Evolutionary conservation across 2,113 vertebrate species (phyloP), one percentile per base, ranked within the genome.

Genomic region (Bos taurus): DNA sequence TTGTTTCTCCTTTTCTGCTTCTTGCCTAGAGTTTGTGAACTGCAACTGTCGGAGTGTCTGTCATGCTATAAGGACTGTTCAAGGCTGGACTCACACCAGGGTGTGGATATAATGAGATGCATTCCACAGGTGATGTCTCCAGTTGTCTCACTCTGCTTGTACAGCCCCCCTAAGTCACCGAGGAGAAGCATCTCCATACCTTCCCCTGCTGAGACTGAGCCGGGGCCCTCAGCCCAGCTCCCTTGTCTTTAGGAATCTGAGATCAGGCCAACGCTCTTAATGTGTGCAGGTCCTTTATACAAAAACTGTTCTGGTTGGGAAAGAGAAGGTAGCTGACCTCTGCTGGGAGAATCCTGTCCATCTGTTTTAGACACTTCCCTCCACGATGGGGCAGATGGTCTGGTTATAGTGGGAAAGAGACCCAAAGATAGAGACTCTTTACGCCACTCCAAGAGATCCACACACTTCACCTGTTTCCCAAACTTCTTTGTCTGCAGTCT

Each of bases 121-220:
- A 62, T 46, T 78, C 46, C 48, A 48, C 2, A 21, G 3, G 5
- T 17, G 40, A 19, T 56, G 60, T 90, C 40, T 81, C 56, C 9
- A 1, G 12, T 59, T n/a, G 10, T 5, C 30, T 64, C 36, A 23
- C 10, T 81, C 40, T 81, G 19, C 48, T 28, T 30, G 1, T 2
- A 9, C 13, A 40, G 26, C 12, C 43, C 40, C 40, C 36, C 19
- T 84, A 14, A 43, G 40, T 54, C 50, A 77, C 43, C 7, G 4
- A 28, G 0, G 11, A 85, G 46, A 57, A 43, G 60, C 3, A 33
- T 40, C 7, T 0, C 1, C n/a, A 13, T 2, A 8, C 48, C 12
- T 54, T 57, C 19, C 7, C 40, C 33, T 59, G 14, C 14, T 26
- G 77, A 13, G 25, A 8, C 33, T 74, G 36, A 91, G 9, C 19